phyloP scores from a whole-genome alignment of 2,888 invertebrate genomes.

The Conistra vaccinii region DNA sequence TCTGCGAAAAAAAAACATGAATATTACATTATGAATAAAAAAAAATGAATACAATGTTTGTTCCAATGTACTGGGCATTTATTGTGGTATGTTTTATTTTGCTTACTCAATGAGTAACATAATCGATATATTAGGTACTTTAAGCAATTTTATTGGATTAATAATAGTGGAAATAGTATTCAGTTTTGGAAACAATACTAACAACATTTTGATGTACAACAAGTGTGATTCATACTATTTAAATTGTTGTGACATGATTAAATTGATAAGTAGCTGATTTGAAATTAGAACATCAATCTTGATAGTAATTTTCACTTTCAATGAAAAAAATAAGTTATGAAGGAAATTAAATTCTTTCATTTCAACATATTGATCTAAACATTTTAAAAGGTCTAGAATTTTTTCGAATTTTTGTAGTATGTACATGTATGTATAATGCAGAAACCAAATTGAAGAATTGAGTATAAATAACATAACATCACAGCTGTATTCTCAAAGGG shows the following conservation, averaged over 20 bases:
- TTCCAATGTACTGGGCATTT: conserved; percentile 1
- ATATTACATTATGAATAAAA: neutral
- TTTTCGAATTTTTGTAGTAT: neutral
- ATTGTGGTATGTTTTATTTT: neutral
- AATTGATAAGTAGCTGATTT: conserved; percentile 14
- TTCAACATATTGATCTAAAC: neutral
- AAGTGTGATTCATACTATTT: conserved; percentile 41
- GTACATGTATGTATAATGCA: neutral
- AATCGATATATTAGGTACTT: neutral
- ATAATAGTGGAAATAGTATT: neutral
- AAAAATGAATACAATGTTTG: conserved; percentile 19
- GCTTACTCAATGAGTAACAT: neutral
- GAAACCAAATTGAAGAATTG: too few relatives aligned
- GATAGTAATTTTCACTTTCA: neutral
- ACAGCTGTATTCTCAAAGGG: neutral
- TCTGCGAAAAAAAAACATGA: conserved; percentile 3
- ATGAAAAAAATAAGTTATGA: neutral
- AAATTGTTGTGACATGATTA: conserved; percentile 24
- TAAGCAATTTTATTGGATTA: neutral
- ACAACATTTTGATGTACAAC: neutral
- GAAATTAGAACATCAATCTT: conserved; percentile 28
- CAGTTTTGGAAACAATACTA: conserved; percentile 1
- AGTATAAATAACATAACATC: neutral
- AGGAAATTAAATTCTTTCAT: neutral
- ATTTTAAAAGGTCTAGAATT: neutral